Base-by-base conservation (phyloP, 2,888 invertebrate species). In the Heliconius aoede region DNA sequence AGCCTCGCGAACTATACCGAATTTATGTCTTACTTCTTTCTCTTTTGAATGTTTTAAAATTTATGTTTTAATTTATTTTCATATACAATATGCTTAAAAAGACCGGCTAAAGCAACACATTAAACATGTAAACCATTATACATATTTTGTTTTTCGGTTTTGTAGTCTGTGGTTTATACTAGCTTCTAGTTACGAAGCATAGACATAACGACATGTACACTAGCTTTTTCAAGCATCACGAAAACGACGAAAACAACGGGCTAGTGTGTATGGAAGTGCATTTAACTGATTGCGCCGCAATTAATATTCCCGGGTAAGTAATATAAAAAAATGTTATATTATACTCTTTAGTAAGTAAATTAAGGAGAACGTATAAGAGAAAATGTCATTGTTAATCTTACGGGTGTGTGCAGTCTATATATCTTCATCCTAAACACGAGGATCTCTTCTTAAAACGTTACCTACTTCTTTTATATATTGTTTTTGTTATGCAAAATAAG, bases 271-370 rank as follows among this genome's bases (percentile, higher is more conserved):
- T 92, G 93, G 90, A 91, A 95, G 95, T 95, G 94, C 92, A 94
- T 95, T 95, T 94, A 94, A 94, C 94, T 94, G 95, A 95, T 95
- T 95, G 95, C 95, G 95, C 95, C 95, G 95, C 94, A 95, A 94
- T 91, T 92, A 91, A 91, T 90, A 90, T 91, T 90, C 89, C 88
- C 88, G 90, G 93, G 95, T 95, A 89, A 91, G 94, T 94, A 89
- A 73, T 46, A 68, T 32, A 73, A 61, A 89, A 91, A 85, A 79
- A 78, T 75, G 74, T 73, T 71, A 77, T 76, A 73, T 76, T 69
- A 67, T 71, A 76, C 73, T 71, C 68, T 75, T 73, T 79, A 51
- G 61, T 72, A 67, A 26, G 64, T 32, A 75, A 73, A 76, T 60
- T 77, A 74, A 72, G 76, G 69, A 55, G 68, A 73, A 73, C 72